phyloP scores from a whole-genome alignment of 2,113 vertebrate species.

The Albula glossodonta region DNA sequence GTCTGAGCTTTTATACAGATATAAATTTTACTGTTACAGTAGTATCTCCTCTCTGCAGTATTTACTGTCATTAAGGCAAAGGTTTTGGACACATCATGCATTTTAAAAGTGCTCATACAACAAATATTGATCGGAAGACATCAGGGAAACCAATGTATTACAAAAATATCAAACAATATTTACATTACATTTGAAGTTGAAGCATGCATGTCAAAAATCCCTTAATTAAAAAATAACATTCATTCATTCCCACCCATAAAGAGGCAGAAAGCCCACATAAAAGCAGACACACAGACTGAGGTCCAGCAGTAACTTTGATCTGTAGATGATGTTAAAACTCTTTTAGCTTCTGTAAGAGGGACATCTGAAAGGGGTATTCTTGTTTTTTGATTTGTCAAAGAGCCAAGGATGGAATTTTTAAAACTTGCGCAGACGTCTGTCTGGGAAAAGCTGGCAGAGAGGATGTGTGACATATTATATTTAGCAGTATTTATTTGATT shows the following conservation, averaged over 20 bases:
- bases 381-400: conserved; percentile 22
- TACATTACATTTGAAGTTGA: conserved; percentile 62
- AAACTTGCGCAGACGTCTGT: neutral
- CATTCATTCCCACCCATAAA: conserved; percentile 28
- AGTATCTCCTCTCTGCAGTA: conserved; percentile 67
- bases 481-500: no score
- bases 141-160: conserved; percentile 59
- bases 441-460: no score
- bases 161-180: conserved; percentile 62
- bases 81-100: conserved; percentile 65
- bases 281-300: conserved; percentile 45
- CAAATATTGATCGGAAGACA: conserved; percentile 44
- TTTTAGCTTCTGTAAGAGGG: no score
- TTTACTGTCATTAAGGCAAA: conserved; percentile 66
- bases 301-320: conserved; percentile 63
- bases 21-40: conserved; percentile 72
- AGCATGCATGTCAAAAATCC: conserved; percentile 50
- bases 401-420: neutral
- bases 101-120: conserved; percentile 65
- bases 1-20: conserved; percentile 56
- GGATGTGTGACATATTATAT: no score
- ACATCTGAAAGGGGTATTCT: no score
- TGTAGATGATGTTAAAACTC: no score
- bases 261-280: conserved; percentile 44
- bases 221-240: neutral